Evolutionary conservation across 2,113 vertebrate species (phyloP).

Genomic region (Oreochromis tanganicae): DNA sequence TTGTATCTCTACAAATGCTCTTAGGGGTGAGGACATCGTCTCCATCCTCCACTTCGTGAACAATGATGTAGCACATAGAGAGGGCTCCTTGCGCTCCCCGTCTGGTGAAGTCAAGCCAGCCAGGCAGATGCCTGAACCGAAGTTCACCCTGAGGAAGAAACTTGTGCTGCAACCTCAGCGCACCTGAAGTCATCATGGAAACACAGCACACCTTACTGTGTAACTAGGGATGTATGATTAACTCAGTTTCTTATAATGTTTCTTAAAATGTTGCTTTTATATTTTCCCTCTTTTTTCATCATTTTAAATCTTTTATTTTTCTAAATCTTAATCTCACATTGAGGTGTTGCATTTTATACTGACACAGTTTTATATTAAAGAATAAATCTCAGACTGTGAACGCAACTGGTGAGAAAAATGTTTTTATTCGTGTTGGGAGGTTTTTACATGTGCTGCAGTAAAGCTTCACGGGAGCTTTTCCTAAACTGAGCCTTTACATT

Average conservation of each 20-base stretch:
- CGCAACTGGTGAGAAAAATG: neutral
- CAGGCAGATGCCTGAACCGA: constrained; percentile 82
- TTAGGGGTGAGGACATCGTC: constrained; percentile 75
- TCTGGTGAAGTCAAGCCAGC: neutral
- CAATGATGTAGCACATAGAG: constrained; percentile 72
- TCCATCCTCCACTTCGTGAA: constrained; percentile 81
- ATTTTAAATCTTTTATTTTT: neutral
- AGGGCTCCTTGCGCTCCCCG: neutral
- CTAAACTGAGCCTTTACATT: neutral
- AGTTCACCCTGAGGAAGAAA: constrained; percentile 75
- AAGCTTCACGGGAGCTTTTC: neutral
- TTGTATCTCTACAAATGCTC: neutral
- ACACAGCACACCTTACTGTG: neutral
- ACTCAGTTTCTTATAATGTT: neutral
- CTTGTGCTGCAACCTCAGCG: constrained; percentile 66
- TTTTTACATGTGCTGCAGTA: neutral
- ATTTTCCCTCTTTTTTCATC: neutral
- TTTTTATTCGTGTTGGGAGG: neutral
- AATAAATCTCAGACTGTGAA: neutral
- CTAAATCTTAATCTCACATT: neutral
- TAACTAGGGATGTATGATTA: neutral
- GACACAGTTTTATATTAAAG: neutral
- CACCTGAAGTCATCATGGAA: neutral
- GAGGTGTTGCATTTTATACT: neutral
- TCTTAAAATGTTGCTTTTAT: neutral